A percentile compares a stretch with the other conserved stretches of the same genome.
These are phyloP conservation scores for Sebastes kiyomatsui DNA, from an alignment of 2,797 vertebrate species.

Conservation along the genomic window DNA sequence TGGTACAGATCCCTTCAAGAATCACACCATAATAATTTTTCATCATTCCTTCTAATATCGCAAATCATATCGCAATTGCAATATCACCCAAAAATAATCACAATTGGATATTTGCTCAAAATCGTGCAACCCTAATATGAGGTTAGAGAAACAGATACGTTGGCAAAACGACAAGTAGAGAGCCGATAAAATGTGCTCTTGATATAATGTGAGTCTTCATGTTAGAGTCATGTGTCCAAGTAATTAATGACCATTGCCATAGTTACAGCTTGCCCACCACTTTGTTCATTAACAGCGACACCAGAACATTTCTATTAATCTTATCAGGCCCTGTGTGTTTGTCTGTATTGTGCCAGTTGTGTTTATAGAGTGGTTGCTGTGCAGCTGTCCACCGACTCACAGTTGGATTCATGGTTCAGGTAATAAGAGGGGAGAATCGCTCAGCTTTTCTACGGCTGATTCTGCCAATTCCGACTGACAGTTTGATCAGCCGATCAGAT, in stretches of 20 bases:
- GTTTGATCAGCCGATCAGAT: neutral
- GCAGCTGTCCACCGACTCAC: slow-evolving; percentile 41
- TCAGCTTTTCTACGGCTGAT: neutral
- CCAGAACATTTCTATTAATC: slow-evolving; percentile 26
- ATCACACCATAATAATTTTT: no score
- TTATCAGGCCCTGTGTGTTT: slow-evolving; percentile 30
- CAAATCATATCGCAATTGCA: no score
- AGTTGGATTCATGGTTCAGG: neutral
- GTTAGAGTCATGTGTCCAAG: neutral
- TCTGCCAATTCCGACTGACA: neutral
- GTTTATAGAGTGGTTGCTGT: slow-evolving; percentile 50
- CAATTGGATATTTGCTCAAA: no score
- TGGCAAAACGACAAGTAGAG: neutral
- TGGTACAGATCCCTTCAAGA: no score
- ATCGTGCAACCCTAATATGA: neutral
- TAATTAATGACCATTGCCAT: slow-evolving; percentile 10
- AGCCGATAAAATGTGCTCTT: neutral
- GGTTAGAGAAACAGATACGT: neutral
- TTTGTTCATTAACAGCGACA: slow-evolving; percentile 14
- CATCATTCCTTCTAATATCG: no score
- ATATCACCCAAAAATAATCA: no score
- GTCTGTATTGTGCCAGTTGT: slow-evolving; percentile 12
- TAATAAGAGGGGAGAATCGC: neutral
- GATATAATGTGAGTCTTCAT: neutral
- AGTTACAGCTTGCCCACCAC: neutral